Conservation (phyloP, 2,113 vertebrate species). For the Glaucomys volans region DNA sequence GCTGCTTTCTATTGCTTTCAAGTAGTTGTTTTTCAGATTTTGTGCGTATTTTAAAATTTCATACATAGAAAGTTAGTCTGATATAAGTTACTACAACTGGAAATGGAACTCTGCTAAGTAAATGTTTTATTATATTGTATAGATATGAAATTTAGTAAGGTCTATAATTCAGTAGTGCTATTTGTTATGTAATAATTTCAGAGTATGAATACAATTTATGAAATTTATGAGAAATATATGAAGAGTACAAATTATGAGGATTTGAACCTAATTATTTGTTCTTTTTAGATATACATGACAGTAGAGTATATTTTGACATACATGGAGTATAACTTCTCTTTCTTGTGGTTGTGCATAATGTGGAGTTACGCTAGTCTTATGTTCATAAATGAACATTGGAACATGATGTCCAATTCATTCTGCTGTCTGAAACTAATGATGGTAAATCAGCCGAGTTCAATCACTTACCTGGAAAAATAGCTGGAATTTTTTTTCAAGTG, state of each 20-base stretch:
- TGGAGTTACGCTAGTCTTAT: too few species aligned
- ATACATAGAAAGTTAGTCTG: neutral
- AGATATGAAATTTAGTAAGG: neutral
- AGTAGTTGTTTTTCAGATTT: neutral
- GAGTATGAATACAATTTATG: neutral
- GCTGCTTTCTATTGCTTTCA: neutral
- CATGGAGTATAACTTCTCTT: too few species aligned
- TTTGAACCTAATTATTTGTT: neutral
- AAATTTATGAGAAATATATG: neutral
- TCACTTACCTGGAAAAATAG: neutral
- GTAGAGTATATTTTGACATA: too few species aligned
- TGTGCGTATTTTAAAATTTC: constrained; percentile 18
- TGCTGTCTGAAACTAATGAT: neutral
- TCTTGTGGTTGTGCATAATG: too few species aligned
- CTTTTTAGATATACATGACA: too few species aligned
- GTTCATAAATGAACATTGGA: too few species aligned
- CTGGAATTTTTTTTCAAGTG: neutral
- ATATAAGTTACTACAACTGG: neutral
- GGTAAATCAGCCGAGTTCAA: constrained; percentile 11
- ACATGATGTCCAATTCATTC: too few species aligned
- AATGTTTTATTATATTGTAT: neutral
- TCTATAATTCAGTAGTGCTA: neutral
- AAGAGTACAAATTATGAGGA: neutral
- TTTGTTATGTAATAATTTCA: neutral
- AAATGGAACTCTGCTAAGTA: neutral